A percentile compares a stretch with the other conserved stretches of the same genome.
Evolutionary conservation across 2,797 vertebrate genomes (phyloP).

Genomic region (Chelidonichthys spinosus): DNA sequence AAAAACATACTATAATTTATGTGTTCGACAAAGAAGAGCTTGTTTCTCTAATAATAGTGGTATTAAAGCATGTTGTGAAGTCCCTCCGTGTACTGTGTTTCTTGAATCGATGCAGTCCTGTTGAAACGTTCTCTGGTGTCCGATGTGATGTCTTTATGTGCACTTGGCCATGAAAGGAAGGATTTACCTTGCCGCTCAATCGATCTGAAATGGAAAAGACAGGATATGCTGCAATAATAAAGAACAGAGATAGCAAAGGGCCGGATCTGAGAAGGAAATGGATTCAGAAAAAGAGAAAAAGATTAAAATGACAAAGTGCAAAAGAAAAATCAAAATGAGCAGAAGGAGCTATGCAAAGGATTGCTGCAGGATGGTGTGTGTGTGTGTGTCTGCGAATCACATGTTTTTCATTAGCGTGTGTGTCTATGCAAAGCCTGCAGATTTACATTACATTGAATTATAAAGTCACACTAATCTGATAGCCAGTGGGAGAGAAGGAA

Average conservation of each 20-base stretch:
- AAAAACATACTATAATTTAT: too few relatives aligned
- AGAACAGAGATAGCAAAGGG: background rate
- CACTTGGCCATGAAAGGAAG: background rate
- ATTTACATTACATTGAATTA: conserved; percentile 29
- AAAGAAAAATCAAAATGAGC: background rate
- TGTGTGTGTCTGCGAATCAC: background rate
- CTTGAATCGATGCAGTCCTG: background rate
- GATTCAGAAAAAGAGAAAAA: background rate
- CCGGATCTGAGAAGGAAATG: background rate
- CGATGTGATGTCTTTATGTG: background rate
- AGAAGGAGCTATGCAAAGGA: background rate
- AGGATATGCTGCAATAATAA: background rate
- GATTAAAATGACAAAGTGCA: background rate
- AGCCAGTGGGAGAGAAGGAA: conserved; percentile 2
- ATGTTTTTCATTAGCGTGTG: conserved; percentile 7
- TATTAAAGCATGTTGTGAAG: background rate
- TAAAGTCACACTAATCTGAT: conserved; percentile 44
- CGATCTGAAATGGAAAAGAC: background rate
- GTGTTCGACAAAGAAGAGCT: too few relatives aligned
- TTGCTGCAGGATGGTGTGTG: background rate
- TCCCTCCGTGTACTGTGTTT: background rate
- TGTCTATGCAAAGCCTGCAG: background rate
- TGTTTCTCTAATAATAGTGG: too few relatives aligned
- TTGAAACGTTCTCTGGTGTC: background rate
- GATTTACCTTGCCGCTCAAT: background rate